Base-by-base conservation (phyloP, 2,797 vertebrate genomes). In the Schizopygopsis pylzovi region DNA sequence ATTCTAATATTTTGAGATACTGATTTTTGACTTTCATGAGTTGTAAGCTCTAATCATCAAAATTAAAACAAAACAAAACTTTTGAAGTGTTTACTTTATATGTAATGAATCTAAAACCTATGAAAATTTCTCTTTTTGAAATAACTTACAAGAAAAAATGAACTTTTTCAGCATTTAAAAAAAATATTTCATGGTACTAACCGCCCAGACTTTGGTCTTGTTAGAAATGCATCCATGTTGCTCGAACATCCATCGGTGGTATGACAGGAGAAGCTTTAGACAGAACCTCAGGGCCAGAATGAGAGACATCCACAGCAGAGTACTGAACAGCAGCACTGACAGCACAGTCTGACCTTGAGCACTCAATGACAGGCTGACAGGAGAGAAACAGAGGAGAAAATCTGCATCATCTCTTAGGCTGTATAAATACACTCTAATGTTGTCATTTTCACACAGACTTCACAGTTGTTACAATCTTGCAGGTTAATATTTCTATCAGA, bases 201-300 rank as follows among this genome's bases (percentile, higher is more conserved):
- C 97, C 96, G 97, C 94, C 97, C 97, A 98, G 92, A 97, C 91
- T 94, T 97, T 97, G 76, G 97, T 98, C 89, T 94, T 95, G 56
- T 92, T 95, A 73, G 97, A 97, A 93, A 97, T 94, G 90, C 92
- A 93, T 71, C 96, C 96, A 1, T 96, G 96, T 85, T 95, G 94
- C 91, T 97, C 97, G 0, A 96, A 96, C 89, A 98, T 97, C 97
- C 97, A 98, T 89, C 95, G 95, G 61, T 98, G 97, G 90, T 98
- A 98, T 49, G 96, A 97, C 25, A 98, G 94, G 4, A 98, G 96
- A 90, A 97, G 94, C 91, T 96, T 96, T 81, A 98, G 95, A 86
- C 96, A 97, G 86, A 97, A 92, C 4, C 97, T 96, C 93, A 98
- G 96, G 18, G 96, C 96, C 92, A 97, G 95, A 91, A 98, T 96